Base-by-base conservation (phyloP, 2,888 invertebrate genomes). In the Aleiodes testaceus region DNA sequence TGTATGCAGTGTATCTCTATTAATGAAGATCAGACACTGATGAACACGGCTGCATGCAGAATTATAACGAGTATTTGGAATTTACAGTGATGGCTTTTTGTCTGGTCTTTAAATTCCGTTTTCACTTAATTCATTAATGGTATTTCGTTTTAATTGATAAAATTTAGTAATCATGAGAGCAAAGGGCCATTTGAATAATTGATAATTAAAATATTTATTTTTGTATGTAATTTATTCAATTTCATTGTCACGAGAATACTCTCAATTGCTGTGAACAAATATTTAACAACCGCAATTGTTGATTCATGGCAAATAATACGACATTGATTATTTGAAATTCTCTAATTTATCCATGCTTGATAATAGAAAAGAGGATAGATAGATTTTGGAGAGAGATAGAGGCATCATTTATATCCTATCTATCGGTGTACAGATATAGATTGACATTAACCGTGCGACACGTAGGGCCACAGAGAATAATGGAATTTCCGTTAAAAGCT, bases 401-500 rank as follows among this genome's bases (percentile, higher is more conserved):
- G 53, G 26, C 11, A 47, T 30, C 18, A 64, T 59, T 18, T 26
- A 59, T 59, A 59, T 59, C 42, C 59, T 36, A 55, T 59, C 59
- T 42, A 42, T 42, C 6, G 36, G 22, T 52, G 20, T 18, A 26
- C 11, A 49, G 53, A 49, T 49, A 55, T 36, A 30, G 16, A 63
- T 66, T 44, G 26, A 69, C 18, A 66, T 70, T 52, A 50, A 47
- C 22, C 59, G 45, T 45, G 53, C 36, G 50, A 66, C 52, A 49
- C 59, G 36, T 44, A 30, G 61, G 45, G 63, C 68, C 49, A 22
- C 44, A 44, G 42, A 16, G 61, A 50, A 66, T 72, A 70, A 75
- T 72, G 70, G 69, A 69, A 72, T 72, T 64, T 50, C 52, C 63
- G 59, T 67, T 72, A 66, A 72, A 75, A 65, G 64, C 66, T 65